Percentiles rank a stretch among this genome's conserved stretches.
Evolutionary conservation across 2,888 invertebrate species (phyloP).

Genomic region (Sinohyriopsis cumingii): DNA sequence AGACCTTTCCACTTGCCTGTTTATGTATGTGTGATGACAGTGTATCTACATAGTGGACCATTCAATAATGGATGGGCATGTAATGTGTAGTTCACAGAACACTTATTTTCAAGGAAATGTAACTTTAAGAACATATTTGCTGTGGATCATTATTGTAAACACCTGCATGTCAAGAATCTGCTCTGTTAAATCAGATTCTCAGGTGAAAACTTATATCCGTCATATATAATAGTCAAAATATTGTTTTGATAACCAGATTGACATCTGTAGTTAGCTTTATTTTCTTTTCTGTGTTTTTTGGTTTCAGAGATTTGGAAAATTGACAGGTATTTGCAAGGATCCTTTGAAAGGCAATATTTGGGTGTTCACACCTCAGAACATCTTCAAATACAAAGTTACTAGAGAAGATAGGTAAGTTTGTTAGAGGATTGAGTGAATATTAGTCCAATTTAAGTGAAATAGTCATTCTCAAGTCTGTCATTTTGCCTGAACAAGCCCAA

Average conservation of each 20-base stretch:
- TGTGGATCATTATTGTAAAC: neutral
- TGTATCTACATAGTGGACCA: no score
- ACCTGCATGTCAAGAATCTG: neutral
- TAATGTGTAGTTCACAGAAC: no score
- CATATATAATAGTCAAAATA: no score
- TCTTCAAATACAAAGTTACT: conserved; percentile 88
- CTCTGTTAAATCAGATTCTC: neutral
- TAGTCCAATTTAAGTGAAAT: neutral
- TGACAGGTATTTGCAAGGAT: conserved; percentile 88
- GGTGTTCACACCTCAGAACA: conserved; percentile 87
- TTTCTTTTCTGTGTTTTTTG: conserved; percentile 1
- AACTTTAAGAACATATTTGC: neutral
- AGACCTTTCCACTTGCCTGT: no score
- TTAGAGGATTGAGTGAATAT: neutral
- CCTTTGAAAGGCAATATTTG: conserved; percentile 84
- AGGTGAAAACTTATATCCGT: neutral
- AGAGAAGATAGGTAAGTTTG: conserved; percentile 77
- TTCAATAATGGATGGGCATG: no score
- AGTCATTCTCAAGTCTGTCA: neutral
- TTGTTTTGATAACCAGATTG: neutral
- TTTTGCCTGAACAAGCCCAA: no score
- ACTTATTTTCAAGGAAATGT: no score
- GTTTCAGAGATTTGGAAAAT: conserved; percentile 78
- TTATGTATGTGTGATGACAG: no score
- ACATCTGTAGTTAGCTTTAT: neutral